Evolutionary conservation across 2,797 vertebrate species (phyloP), one percentile per base, ranked within the genome.

Genomic region (Vultur gryphus): DNA sequence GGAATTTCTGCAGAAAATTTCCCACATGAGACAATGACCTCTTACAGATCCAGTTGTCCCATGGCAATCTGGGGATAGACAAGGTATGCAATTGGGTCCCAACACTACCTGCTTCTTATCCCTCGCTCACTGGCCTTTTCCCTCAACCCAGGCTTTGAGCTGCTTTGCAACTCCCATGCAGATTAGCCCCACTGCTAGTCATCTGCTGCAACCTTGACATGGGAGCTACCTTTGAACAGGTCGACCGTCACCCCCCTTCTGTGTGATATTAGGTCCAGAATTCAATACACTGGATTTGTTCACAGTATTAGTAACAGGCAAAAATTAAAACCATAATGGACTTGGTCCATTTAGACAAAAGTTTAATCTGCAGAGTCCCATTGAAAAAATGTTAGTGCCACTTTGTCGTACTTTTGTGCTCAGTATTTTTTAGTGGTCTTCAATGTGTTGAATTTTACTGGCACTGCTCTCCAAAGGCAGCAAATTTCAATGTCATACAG

Each of bases 401-500:
- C 46, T 28, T 87, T 80, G 61, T n/a, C 39, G 82, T 26, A 18
- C 12, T 92, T 66, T 55, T 52, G 13, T 64, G 37, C 18, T 92
- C 2, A 3, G 7, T 21, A 66, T 54, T 80, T 89, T 89, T 49
- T 31, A 35, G 33, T 51, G 77, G 24, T 78, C 52, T 92, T 83
- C 28, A 41, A 6, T 33, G 12, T 90, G 43, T 37, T 95, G 58
- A 66, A 76, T 95, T 93, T 84, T 88, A 86, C 72, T 79, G 57
- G 21, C 46, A 71, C 41, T n/a, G 19, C 37, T 95, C 66, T 85
- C 62, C 46, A 85, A 89, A 79, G 72, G 43, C 76, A 94, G 73
- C 28, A 78, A 87, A 94, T 95, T 95, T 95, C 95, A 94, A 96
- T 95, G 93, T 96, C 95, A 95, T 73, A 82, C n/a, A 91, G 87